phyloP scores from a whole-genome alignment of 2,888 invertebrate species.

The Diarsia rubi region DNA sequence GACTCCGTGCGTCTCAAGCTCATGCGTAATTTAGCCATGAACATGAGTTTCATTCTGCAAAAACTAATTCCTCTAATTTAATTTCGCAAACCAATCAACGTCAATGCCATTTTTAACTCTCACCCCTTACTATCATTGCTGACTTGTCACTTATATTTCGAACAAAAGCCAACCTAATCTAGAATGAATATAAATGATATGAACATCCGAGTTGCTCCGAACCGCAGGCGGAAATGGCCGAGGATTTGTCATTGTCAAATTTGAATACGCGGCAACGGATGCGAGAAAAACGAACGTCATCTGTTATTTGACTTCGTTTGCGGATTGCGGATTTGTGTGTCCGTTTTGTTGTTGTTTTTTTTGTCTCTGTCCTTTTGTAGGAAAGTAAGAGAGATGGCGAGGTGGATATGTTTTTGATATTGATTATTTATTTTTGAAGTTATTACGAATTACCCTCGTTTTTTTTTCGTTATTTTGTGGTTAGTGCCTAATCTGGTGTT shows the following conservation, averaged over 20 bases:
- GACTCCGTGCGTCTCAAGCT: too few species aligned
- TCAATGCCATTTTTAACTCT: slow-evolving; percentile 73
- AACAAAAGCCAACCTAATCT: slow-evolving; percentile 80
- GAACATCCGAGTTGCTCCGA: slow-evolving; percentile 83
- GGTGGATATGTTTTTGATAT: background rate
- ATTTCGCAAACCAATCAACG: slow-evolving; percentile 57
- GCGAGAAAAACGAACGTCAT: slow-evolving; percentile 88
- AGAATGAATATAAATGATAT: slow-evolving; percentile 89
- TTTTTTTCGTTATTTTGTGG: too few species aligned
- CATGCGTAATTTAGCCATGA: background rate
- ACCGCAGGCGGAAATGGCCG: slow-evolving; percentile 87
- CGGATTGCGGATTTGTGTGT: slow-evolving; percentile 56
- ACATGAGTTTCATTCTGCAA: background rate
- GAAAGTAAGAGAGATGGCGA: background rate
- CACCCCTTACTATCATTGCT: slow-evolving; percentile 78
- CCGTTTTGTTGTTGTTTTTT: slow-evolving; percentile 53
- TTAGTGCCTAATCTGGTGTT: too few species aligned
- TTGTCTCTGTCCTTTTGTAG: slow-evolving; percentile 19
- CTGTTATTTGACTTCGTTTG: slow-evolving; percentile 76
- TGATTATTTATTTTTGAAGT: background rate
- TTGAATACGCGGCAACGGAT: slow-evolving; percentile 87
- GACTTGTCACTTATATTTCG: slow-evolving; percentile 77
- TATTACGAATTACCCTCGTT: background rate
- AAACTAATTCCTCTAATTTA: slow-evolving; percentile 32
- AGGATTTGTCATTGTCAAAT: slow-evolving; percentile 89